Evolutionary conservation across 2,797 vertebrate genomes (phyloP).

Genomic region (Rhinophrynus dorsalis): DNA sequence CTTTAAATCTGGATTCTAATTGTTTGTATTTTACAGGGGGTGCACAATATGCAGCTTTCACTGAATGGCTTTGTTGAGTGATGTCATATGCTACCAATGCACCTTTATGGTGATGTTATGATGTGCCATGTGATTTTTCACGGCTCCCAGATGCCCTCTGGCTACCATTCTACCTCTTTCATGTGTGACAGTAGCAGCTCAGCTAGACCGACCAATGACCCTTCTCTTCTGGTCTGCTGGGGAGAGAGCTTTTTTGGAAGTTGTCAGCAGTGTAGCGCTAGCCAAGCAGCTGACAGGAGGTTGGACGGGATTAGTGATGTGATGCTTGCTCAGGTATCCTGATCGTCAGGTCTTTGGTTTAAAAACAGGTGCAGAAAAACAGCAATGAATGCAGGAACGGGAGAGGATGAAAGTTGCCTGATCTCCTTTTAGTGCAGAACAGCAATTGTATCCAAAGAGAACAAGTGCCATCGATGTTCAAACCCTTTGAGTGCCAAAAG

Average conservation of each 20-base stretch:
- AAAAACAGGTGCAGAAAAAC: slow-evolving; percentile 28
- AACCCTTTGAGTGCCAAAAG: too few relatives aligned
- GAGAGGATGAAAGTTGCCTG: slow-evolving; percentile 15
- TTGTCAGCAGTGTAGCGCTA: slow-evolving; percentile 6
- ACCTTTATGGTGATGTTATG: background rate
- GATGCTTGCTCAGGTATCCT: slow-evolving; percentile 27
- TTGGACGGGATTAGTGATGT: slow-evolving; percentile 18
- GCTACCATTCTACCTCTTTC: slow-evolving; percentile 5
- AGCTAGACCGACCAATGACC: slow-evolving; percentile 18
- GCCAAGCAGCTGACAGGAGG: slow-evolving; percentile 17
- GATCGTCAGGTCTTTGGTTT: slow-evolving; percentile 27
- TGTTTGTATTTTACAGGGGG: too few relatives aligned
- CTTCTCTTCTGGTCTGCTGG: slow-evolving; percentile 11
- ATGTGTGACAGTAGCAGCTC: slow-evolving; percentile 22
- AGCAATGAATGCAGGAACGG: slow-evolving; percentile 7
- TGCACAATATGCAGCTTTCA: slow-evolving; percentile 48
- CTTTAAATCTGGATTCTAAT: too few relatives aligned
- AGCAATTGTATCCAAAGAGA: slow-evolving; percentile 6
- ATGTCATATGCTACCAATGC: slow-evolving; percentile 11
- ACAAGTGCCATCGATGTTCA: too few relatives aligned
- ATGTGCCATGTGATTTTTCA: background rate
- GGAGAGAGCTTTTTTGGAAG: background rate
- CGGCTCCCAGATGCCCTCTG: background rate
- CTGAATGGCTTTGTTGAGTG: background rate
- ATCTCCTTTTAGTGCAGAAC: slow-evolving; percentile 11